Percentiles rank a stretch among this genome's conserved stretches.
Conservation (phyloP, 30 jellyfish, hydroid and myxozoan species). For the Pseudorhiza aurosa region DNA sequence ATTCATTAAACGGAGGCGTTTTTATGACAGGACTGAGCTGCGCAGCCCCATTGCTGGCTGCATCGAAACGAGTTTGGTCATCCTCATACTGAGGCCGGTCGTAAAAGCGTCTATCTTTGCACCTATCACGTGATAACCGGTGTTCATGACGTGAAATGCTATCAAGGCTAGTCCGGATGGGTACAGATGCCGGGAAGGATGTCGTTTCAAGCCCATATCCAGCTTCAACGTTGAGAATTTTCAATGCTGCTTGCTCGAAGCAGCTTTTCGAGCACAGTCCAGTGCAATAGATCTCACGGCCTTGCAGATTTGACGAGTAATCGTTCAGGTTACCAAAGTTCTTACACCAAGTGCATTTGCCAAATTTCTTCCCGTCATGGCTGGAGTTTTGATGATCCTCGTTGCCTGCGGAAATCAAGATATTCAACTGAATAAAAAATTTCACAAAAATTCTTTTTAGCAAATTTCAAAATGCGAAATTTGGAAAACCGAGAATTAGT, state of each 20-base stretch:
- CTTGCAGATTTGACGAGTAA: slow-evolving; percentile 62
- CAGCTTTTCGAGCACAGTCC: slow-evolving; percentile 89
- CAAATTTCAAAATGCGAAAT: no score
- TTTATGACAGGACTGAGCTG: not conserved
- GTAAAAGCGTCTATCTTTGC: not conserved
- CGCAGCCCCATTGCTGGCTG: not conserved
- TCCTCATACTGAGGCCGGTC: not conserved
- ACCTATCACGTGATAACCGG: slow-evolving; percentile 5
- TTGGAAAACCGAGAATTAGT: no score
- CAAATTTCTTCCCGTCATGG: slow-evolving; percentile 30
- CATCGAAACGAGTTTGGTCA: slow-evolving; percentile 13
- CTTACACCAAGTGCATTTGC: slow-evolving; percentile 82
- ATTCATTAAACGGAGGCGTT: slow-evolving; percentile 19
- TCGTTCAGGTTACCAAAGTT: slow-evolving; percentile 55
- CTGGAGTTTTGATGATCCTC: not conserved
- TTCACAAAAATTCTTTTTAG: no score
- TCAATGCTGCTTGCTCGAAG: slow-evolving; percentile 76
- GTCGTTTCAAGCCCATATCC: slow-evolving; percentile 48
- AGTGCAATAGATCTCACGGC: slow-evolving; percentile 82
- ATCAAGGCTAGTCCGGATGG: slow-evolving; percentile 34
- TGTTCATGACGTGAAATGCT: not conserved
- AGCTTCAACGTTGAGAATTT: slow-evolving; percentile 73
- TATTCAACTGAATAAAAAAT: no score
- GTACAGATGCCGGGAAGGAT: slow-evolving; percentile 6
- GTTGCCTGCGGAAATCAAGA: not conserved